A percentile compares a stretch with the other conserved stretches of the same genome.
Conservation (phyloP, 2,113 vertebrate species). For the Rhinichthys klamathensis region DNA sequence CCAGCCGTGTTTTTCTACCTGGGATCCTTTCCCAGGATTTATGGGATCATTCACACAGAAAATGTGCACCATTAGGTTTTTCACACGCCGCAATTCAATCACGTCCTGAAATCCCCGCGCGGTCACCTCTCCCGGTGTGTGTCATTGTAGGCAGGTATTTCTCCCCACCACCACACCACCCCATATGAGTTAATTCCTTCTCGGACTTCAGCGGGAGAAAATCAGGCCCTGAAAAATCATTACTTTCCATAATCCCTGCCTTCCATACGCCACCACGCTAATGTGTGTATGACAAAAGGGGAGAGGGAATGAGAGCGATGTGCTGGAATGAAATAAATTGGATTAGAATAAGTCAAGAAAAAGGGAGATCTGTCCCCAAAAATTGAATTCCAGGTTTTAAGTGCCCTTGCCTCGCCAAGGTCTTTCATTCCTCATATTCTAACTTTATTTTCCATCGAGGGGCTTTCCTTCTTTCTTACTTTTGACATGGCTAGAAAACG, state of each 20-base stretch:
- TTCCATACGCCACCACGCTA: slow-evolving; percentile 43
- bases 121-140: slow-evolving; percentile 39
- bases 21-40: slow-evolving; percentile 57
- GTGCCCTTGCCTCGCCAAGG: slow-evolving; percentile 54
- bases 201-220: slow-evolving; percentile 43
- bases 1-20: slow-evolving; percentile 50
- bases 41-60: slow-evolving; percentile 64
- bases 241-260: slow-evolving; percentile 56
- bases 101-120: slow-evolving; percentile 52
- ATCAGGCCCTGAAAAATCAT: slow-evolving; percentile 55
- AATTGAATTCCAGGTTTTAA: slow-evolving; percentile 51
- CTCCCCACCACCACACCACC: not conserved
- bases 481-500: slow-evolving; percentile 43
- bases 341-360: slow-evolving; percentile 58
- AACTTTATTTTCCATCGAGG: slow-evolving; percentile 45
- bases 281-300: slow-evolving; percentile 59
- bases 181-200: slow-evolving; percentile 55
- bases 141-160: slow-evolving; percentile 50
- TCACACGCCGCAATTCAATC: slow-evolving; percentile 61
- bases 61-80: slow-evolving; percentile 61
- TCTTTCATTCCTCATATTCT: slow-evolving; percentile 51
- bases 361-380: slow-evolving; percentile 51
- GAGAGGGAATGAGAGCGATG: slow-evolving; percentile 42
- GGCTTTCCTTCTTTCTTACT: slow-evolving; percentile 34
- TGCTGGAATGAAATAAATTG: slow-evolving; percentile 56